These are phyloP conservation scores for Nymphalis io DNA, from an alignment of 1,140 invertebrate genomes.

Conservation along the genomic window DNA sequence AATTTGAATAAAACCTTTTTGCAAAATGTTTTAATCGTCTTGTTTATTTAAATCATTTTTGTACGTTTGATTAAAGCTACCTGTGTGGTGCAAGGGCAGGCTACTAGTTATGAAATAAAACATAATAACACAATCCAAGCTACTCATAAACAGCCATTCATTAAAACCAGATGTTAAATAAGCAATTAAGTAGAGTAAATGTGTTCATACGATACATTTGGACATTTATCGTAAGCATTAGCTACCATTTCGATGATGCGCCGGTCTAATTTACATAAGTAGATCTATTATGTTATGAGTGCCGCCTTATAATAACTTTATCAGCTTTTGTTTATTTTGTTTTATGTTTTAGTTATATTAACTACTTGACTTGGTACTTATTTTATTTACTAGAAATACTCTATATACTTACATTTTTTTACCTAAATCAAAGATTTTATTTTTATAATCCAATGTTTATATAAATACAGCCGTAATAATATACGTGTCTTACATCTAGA, in stretches of 20 bases:
- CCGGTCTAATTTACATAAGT: constrained; percentile 24
- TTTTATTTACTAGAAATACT: background rate
- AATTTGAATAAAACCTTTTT: background rate
- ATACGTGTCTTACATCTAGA: background rate
- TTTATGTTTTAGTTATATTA: constrained; percentile 42
- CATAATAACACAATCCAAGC: background rate
- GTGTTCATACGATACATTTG: constrained; percentile 43
- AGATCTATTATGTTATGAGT: background rate
- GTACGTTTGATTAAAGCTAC: background rate
- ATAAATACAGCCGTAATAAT: no score
- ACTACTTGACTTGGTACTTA: no score
- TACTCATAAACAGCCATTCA: constrained; percentile 58
- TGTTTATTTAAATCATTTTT: background rate
- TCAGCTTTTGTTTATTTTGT: background rate
- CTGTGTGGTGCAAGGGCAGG: background rate
- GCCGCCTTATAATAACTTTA: constrained; percentile 22
- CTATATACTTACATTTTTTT: no score
- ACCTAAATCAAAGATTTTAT: no score
- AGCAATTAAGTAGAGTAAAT: constrained; percentile 56
- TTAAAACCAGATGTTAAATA: constrained; percentile 68
- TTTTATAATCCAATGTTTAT: no score
- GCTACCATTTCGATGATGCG: constrained; percentile 37
- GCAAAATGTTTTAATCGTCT: background rate
- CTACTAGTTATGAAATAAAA: background rate
- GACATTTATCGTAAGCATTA: constrained; percentile 42